phyloP scores from a whole-genome alignment of 2,113 vertebrate species.

The Picathartes gymnocephalus region DNA sequence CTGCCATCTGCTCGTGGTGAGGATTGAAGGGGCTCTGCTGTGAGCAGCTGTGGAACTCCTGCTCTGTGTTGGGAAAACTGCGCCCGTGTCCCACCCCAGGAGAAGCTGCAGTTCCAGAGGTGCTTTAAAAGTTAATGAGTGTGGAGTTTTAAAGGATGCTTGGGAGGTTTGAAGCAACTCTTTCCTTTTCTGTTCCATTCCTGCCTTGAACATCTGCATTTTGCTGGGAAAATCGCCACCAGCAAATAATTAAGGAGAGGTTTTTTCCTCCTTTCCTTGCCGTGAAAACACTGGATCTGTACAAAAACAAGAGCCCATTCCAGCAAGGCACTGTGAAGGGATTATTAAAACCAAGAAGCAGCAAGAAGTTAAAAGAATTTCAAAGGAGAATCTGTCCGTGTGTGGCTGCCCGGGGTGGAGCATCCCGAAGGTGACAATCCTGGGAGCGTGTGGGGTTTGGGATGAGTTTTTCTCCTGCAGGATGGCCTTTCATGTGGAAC shows the following conservation, averaged over 20 bases:
- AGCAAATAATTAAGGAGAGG: neutral
- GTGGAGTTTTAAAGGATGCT: neutral
- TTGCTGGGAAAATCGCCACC: neutral
- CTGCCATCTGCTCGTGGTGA: constrained; percentile 18
- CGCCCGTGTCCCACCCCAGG: neutral
- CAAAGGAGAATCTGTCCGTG: fast-evolving
- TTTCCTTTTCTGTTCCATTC: neutral
- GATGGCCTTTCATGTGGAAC: constrained; percentile 61
- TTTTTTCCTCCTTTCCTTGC: neutral
- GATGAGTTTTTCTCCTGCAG: constrained; percentile 4
- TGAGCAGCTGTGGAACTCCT: neutral
- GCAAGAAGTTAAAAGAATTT: neutral
- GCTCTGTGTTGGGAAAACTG: neutral
- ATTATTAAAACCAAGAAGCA: neutral
- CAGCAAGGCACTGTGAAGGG: neutral
- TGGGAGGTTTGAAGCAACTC: neutral
- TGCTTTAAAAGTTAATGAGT: neutral
- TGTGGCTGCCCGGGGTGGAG: neutral
- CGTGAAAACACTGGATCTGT: fast-evolving
- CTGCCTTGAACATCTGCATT: neutral
- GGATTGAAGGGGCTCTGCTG: neutral
- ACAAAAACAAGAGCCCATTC: fast-evolving
- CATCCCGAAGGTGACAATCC: constrained; percentile 21
- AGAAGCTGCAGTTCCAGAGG: neutral
- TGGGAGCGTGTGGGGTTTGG: constrained; percentile 29